Conservation (phyloP, 2,113 vertebrate genomes). For the Tyto alba region DNA sequence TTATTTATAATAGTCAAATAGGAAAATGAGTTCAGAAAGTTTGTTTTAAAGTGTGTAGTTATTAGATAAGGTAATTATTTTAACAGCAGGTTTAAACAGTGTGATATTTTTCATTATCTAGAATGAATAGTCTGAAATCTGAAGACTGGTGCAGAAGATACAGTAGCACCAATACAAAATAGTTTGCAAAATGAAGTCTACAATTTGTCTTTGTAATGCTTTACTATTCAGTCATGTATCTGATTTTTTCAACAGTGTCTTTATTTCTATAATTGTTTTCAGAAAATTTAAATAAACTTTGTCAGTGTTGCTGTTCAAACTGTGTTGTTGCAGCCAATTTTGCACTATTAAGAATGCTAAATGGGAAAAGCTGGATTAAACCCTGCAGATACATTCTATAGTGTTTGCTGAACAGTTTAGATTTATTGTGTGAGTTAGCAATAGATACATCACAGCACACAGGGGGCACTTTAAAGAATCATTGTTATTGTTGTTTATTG, state of each 20-base stretch:
- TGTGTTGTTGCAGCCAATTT: not conserved
- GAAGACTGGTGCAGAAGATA: not conserved
- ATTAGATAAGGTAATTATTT: not conserved
- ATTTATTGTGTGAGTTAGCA: slow-evolving; percentile 27
- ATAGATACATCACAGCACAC: slow-evolving; percentile 19
- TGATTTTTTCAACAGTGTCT: not conserved
- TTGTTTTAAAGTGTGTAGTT: not conserved
- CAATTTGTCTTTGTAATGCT: not conserved
- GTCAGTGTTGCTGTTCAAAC: not conserved
- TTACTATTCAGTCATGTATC: not conserved
- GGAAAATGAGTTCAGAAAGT: not conserved
- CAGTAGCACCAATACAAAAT: not conserved
- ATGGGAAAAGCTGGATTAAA: not conserved
- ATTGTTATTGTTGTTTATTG: slow-evolving; percentile 59
- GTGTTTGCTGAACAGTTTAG: slow-evolving; percentile 22
- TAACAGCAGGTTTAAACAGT: not conserved
- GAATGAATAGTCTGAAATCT: not conserved
- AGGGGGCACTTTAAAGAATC: slow-evolving; percentile 33
- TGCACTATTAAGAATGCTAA: not conserved
- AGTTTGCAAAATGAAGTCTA: not conserved
- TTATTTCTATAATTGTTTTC: not conserved
- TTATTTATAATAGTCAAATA: not conserved
- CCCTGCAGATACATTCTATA: not conserved
- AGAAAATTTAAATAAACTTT: not conserved
- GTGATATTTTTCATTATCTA: not conserved